phyloP scores from a whole-genome alignment of 2,888 invertebrate species.

The Parnassius mnemosyne region DNA sequence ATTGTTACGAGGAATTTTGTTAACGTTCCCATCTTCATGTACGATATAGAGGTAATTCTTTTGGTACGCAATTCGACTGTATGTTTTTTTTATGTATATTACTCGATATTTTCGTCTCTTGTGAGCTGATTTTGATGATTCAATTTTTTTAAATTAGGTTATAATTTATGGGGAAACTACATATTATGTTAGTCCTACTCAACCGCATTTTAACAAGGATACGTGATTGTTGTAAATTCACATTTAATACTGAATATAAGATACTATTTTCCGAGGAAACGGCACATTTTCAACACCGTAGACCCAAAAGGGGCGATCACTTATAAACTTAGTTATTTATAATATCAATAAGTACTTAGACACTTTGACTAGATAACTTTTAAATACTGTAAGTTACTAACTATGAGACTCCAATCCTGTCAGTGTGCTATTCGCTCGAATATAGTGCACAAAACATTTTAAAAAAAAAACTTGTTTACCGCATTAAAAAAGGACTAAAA shows the following conservation, averaged over 20 bases:
- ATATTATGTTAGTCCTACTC: too few relatives aligned
- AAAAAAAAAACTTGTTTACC: not conserved
- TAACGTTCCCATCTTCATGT: not conserved
- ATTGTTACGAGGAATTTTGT: not conserved
- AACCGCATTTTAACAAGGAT: not conserved
- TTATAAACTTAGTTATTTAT: not conserved
- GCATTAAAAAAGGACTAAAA: not conserved
- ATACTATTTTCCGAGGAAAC: not conserved
- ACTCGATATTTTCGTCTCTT: too few relatives aligned
- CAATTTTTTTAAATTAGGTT: too few relatives aligned
- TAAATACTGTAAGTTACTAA: slow-evolving; percentile 45
- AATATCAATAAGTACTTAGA: slow-evolving; percentile 40
- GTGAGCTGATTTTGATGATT: too few relatives aligned
- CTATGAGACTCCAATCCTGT: slow-evolving; percentile 57
- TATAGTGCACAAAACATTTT: not conserved
- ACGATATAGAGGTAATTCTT: too few relatives aligned
- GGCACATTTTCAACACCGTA: not conserved
- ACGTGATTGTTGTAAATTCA: not conserved
- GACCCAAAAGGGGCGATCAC: not conserved
- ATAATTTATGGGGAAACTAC: too few relatives aligned
- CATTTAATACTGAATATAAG: slow-evolving; percentile 43
- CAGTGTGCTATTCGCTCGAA: not conserved
- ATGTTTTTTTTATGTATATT: too few relatives aligned
- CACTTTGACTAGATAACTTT: slow-evolving; percentile 53
- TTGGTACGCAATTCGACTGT: too few relatives aligned